phyloP scores from a whole-genome alignment of 1,140 invertebrate genomes.

The Trichonephila clavipes region DNA sequence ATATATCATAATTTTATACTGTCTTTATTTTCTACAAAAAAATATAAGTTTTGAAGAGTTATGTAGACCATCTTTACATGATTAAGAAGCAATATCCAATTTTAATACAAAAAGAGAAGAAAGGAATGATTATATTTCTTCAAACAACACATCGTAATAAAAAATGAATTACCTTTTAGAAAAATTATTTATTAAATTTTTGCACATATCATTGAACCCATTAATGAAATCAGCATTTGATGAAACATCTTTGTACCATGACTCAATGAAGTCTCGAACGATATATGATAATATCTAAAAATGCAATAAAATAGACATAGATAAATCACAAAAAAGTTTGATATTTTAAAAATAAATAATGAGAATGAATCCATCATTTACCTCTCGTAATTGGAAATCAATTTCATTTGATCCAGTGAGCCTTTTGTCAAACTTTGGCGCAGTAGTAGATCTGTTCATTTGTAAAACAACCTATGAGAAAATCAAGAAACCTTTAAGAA shows the following conservation, averaged over 20 bases:
- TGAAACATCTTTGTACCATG: conserved; percentile 86
- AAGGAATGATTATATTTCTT: too few species aligned
- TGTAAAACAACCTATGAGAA: conserved; percentile 39
- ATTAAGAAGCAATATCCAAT: too few species aligned
- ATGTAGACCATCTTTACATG: too few species aligned
- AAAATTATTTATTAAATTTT: conserved; percentile 83
- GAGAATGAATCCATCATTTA: not conserved
- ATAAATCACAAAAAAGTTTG: too few species aligned
- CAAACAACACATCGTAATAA: too few species aligned
- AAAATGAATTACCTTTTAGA: conserved; percentile 82
- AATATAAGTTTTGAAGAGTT: too few species aligned
- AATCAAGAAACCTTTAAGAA: not conserved
- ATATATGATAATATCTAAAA: conserved; percentile 61
- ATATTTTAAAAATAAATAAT: not conserved
- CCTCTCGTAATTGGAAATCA: conserved; percentile 86
- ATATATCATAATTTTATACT: too few species aligned
- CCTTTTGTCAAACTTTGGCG: conserved; percentile 45
- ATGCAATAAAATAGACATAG: not conserved
- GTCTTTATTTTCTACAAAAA: too few species aligned
- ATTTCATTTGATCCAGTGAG: conserved; percentile 86
- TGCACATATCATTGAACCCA: conserved; percentile 82
- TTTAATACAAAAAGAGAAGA: too few species aligned
- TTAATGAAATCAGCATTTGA: conserved; percentile 83
- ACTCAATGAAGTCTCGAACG: conserved; percentile 88
- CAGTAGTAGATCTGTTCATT: not conserved